Evolutionary conservation across 1,140 invertebrate genomes (phyloP).

Genomic region (Drosophila arizonae): DNA sequence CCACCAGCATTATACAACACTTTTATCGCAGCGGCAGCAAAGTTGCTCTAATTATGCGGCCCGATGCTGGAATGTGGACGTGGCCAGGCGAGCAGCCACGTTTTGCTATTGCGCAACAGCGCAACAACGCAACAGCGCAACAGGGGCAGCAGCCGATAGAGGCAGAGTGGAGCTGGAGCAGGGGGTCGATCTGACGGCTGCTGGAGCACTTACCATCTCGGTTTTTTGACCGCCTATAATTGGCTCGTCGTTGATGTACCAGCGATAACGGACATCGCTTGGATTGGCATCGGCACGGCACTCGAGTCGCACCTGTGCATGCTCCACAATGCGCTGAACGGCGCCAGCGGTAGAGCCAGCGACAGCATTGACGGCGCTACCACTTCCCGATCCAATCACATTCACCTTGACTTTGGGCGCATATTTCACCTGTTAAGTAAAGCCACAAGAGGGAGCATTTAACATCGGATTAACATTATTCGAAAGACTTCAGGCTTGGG

Average conservation of each 20-base stretch:
- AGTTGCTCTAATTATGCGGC: slow-evolving; percentile 77
- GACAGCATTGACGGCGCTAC: background rate
- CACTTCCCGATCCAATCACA: slow-evolving; percentile 83
- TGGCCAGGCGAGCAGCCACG: slow-evolving; percentile 22
- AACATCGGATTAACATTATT: background rate
- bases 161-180: background rate
- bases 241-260: slow-evolving; percentile 88
- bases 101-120: slow-evolving; percentile 17
- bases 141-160: too few species aligned
- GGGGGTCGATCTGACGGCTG: background rate
- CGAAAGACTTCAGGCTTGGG: background rate
- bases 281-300: slow-evolving; percentile 92
- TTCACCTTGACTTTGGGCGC: slow-evolving; percentile 90
- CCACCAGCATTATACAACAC: slow-evolving; percentile 57
- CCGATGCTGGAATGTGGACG: slow-evolving; percentile 60
- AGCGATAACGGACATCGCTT: slow-evolving; percentile 87
- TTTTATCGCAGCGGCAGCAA: slow-evolving; percentile 57
- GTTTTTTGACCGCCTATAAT: slow-evolving; percentile 86
- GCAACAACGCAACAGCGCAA: background rate
- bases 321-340: slow-evolving; percentile 90
- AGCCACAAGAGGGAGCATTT: background rate
- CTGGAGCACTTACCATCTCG: slow-evolving; percentile 84
- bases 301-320: slow-evolving; percentile 90
- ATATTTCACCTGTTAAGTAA: slow-evolving; percentile 89
- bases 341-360: slow-evolving; percentile 81